These are phyloP conservation scores for Heliangelus exortis DNA, from an alignment of 2,797 vertebrate species.

Conservation along the genomic window DNA sequence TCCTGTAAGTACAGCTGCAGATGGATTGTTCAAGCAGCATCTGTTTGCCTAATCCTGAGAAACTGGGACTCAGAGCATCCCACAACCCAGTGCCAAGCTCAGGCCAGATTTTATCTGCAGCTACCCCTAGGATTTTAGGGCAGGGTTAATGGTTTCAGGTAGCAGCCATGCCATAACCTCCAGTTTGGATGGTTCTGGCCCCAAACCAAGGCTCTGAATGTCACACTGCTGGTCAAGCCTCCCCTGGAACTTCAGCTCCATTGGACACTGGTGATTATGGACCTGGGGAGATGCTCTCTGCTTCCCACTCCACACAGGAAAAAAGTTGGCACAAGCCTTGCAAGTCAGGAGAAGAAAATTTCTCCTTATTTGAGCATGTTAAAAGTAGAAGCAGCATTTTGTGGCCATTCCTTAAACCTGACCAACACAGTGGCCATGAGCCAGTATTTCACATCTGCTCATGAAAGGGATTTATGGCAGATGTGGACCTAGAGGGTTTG, in stretches of 20 bases:
- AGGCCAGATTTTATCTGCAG: not conserved
- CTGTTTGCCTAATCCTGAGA: not conserved
- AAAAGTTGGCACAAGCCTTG: not conserved
- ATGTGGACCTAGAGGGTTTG: not conserved
- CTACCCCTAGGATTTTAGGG: not conserved
- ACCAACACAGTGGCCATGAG: not conserved
- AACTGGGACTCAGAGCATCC: not conserved
- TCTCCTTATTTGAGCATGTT: not conserved
- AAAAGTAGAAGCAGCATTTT: not conserved
- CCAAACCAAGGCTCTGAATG: slow-evolving; percentile 5
- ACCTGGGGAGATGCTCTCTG: not conserved
- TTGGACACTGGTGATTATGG: not conserved
- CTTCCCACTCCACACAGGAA: not conserved
- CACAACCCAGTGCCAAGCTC: slow-evolving; percentile 1
- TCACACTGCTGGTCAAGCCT: not conserved
- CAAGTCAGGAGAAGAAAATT: not conserved
- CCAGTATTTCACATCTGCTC: not conserved
- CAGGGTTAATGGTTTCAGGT: not conserved
- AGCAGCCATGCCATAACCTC: not conserved
- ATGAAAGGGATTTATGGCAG: not conserved
- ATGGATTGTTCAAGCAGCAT: not conserved
- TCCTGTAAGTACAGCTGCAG: slow-evolving; percentile 19
- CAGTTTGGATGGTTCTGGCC: not conserved
- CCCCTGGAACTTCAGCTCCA: not conserved
- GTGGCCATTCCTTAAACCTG: not conserved